Conservation (phyloP, 2,797 vertebrate genomes). For the Allobates femoralis region DNA sequence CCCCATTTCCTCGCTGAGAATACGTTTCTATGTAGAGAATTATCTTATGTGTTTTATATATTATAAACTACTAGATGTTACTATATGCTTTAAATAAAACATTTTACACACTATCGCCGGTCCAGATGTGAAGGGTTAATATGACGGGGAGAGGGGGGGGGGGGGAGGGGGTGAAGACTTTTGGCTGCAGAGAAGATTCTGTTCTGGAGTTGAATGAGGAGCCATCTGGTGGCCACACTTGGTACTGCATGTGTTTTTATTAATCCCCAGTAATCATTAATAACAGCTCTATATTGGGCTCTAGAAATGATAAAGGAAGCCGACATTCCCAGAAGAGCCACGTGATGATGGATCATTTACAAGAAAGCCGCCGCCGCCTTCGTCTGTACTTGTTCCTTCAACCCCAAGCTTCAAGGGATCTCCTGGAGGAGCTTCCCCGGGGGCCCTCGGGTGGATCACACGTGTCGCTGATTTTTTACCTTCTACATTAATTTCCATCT, state of each 20-base stretch:
- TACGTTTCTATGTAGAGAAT: constrained; percentile 23
- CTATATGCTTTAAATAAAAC: constrained; percentile 48
- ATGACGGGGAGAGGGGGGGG: no score
- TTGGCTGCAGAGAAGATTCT: background rate
- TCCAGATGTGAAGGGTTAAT: background rate
- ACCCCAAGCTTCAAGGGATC: no score
- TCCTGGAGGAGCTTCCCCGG: no score
- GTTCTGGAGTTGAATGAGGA: no score
- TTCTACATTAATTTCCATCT: background rate
- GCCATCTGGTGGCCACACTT: background rate
- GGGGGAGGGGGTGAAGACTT: no score
- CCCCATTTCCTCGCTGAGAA: constrained; percentile 35
- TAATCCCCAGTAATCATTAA: background rate
- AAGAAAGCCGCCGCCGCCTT: no score
- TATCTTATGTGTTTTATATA: constrained; percentile 48
- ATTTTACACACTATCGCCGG: constrained; percentile 38
- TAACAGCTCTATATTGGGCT: no score
- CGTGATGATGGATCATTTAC: no score
- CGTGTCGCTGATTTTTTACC: no score
- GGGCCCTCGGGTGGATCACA: background rate
- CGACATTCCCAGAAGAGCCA: no score
- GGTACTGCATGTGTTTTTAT: background rate
- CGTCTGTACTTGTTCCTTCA: no score
- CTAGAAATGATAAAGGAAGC: background rate
- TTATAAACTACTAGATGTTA: constrained; percentile 29